Evolutionary conservation across 2,113 vertebrate genomes (phyloP), one percentile per base, ranked within the genome.

Genomic region (Eretmochelys imbricata): DNA sequence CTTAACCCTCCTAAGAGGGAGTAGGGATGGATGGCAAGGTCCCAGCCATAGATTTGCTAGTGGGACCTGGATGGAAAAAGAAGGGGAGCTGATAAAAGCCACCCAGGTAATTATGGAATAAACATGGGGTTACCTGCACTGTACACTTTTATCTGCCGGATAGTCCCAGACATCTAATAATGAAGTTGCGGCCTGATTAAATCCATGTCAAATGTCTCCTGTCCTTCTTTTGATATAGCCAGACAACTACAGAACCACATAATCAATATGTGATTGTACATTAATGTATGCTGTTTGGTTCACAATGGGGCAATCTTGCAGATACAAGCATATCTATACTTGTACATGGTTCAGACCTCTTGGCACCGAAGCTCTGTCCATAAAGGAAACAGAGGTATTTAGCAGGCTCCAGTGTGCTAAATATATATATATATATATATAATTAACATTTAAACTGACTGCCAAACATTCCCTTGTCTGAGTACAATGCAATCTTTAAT

Each of bases 311-410:
- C 84, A 88, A 89, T 89, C 86, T 82, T 89, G 95, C 91, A 98
- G 90, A 96, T 89, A 93, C 92, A 93, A 97, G 86, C 90, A 42
- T 48, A 90, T 48, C 95, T 95, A 88, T 29, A 20, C 95, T 29
- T 89, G 57, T 75, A 94, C 93, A 88, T 72, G 93, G 88, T 81
- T 94, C 98, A 98, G 97, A 98, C 96, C 97, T 96, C 93, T 85
- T 97, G 98, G 98, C 98, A 98, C 97, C 96, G 96, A 96, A 95
- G 86, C 85, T 96, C 93, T 93, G 96, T 94, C 96, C 94, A 91
- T 97, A 95, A 98, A 96, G 97, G 96, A 97, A 93, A 96, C 95
- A 98, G 96, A 98, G 95, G 92, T 92, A 82, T 96, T 97, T 95
- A 97, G 88, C 93, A 96, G 97, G 93, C 97, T 98, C 97, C 98